Percentiles rank a stretch among this genome's conserved stretches.
Conservation (phyloP, 2,888 invertebrate genomes). For the Teinopalpus imperialis region DNA sequence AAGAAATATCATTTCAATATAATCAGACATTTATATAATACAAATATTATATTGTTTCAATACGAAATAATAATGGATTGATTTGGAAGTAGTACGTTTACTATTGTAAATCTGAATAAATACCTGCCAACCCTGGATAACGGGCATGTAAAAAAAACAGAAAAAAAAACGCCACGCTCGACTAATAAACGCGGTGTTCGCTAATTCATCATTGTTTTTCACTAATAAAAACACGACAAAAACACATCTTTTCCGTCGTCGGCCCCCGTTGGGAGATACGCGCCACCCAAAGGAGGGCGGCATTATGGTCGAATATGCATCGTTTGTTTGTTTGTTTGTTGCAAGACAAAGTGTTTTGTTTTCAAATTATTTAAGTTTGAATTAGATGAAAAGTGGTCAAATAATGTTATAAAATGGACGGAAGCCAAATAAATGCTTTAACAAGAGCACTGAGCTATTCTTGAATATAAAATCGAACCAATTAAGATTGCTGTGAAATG, state of each 20-base stretch:
- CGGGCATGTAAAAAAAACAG: slow-evolving; percentile 29
- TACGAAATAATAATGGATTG: too few relatives aligned
- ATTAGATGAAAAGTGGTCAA: too few relatives aligned
- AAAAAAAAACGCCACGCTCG: slow-evolving; percentile 46
- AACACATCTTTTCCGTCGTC: slow-evolving; percentile 50
- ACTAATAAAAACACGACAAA: slow-evolving; percentile 75
- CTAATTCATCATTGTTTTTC: slow-evolving; percentile 76
- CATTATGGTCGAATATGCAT: slow-evolving; percentile 1
- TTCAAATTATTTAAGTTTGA: slow-evolving; percentile 8
- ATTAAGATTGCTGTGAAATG: too few relatives aligned
- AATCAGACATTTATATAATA: too few relatives aligned
- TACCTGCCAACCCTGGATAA: slow-evolving; percentile 16
- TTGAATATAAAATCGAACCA: slow-evolving; percentile 5
- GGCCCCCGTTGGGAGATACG: slow-evolving; percentile 25
- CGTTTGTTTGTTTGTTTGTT: slow-evolving; percentile 16
- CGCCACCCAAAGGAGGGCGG: slow-evolving; percentile 26
- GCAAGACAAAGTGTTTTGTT: slow-evolving; percentile 11
- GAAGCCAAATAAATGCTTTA: too few relatives aligned
- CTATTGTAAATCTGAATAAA: too few relatives aligned
- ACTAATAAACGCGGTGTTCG: slow-evolving; percentile 64
- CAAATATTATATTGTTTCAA: too few relatives aligned
- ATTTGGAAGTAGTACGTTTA: too few relatives aligned
- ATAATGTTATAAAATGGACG: too few relatives aligned
- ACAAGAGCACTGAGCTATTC: too few relatives aligned
- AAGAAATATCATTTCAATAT: too few relatives aligned